Conservation (phyloP, 2,113 vertebrate genomes). For the Festucalex cinctus region DNA sequence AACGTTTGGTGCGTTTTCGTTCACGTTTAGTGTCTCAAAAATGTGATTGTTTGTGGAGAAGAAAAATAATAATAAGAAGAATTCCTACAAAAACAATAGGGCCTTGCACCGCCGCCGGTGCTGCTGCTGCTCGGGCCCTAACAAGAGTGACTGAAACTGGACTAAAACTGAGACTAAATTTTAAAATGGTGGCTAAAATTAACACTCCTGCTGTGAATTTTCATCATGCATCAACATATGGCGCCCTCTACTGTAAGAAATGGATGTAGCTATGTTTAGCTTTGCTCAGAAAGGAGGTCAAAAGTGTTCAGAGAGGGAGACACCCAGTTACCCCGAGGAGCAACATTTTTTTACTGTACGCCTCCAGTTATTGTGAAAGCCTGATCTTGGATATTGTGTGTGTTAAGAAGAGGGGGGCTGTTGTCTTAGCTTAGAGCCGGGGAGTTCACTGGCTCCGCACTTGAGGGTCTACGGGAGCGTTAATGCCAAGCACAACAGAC, state of each 20-base stretch:
- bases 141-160: too few species aligned
- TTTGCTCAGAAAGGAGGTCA: slow-evolving; percentile 29
- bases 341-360: slow-evolving; percentile 15
- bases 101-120: too few species aligned
- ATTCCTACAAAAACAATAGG: too few species aligned
- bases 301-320: slow-evolving; percentile 16
- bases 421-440: slow-evolving; percentile 48
- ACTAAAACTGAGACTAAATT: too few species aligned
- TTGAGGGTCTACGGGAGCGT: slow-evolving; percentile 18
- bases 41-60: too few species aligned
- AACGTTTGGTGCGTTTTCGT: too few species aligned
- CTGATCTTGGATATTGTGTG: slow-evolving; percentile 16
- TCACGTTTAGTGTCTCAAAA: too few species aligned
- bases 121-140: too few species aligned
- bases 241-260: slow-evolving; percentile 43
- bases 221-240: slow-evolving; percentile 19
- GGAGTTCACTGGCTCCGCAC: slow-evolving; percentile 30
- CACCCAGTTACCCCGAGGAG: slow-evolving; percentile 30
- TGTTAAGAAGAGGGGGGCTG: slow-evolving; percentile 17
- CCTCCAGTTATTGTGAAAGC: slow-evolving; percentile 37
- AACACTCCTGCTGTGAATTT: not conserved
- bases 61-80: too few species aligned
- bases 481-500: slow-evolving; percentile 60
- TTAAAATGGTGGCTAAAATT: too few species aligned
- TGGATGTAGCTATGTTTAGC: not conserved